Conservation (phyloP, 2,888 invertebrate genomes). For the Orthonychiurus folsomi region DNA sequence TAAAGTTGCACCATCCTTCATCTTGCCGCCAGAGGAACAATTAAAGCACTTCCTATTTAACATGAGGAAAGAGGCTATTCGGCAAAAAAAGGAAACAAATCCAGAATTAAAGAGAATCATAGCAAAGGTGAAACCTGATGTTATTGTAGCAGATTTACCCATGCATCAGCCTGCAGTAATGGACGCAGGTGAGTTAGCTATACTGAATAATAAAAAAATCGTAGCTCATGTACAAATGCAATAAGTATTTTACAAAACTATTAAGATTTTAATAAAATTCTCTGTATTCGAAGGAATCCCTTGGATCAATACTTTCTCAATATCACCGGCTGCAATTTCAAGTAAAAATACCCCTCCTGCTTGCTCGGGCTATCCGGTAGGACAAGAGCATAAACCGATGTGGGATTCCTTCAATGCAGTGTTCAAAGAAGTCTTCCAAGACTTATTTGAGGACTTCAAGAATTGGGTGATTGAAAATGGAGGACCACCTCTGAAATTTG, state of each 20-base stretch:
- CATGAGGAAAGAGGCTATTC: background rate
- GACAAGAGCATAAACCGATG: background rate
- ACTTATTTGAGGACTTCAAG: conserved; percentile 4
- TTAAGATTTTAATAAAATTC: too few species aligned
- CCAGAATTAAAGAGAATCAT: background rate
- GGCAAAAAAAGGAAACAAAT: background rate
- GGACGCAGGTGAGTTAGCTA: background rate
- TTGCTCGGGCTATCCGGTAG: background rate
- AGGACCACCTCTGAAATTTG: background rate
- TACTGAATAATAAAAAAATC: too few species aligned
- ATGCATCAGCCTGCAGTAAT: background rate
- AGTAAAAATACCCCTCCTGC: background rate
- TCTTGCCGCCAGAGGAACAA: background rate
- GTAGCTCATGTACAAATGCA: too few species aligned
- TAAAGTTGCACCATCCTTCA: background rate
- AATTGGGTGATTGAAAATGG: background rate
- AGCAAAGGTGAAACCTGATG: background rate
- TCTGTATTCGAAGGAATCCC: too few species aligned
- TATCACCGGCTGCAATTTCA: background rate
- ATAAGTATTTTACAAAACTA: too few species aligned
- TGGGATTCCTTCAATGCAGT: background rate
- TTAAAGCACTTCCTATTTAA: background rate
- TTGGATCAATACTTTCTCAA: background rate
- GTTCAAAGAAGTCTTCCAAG: background rate
- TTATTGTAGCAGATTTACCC: background rate